phyloP scores from a whole-genome alignment of 2,888 invertebrate genomes.

The Griposia aprilina region DNA sequence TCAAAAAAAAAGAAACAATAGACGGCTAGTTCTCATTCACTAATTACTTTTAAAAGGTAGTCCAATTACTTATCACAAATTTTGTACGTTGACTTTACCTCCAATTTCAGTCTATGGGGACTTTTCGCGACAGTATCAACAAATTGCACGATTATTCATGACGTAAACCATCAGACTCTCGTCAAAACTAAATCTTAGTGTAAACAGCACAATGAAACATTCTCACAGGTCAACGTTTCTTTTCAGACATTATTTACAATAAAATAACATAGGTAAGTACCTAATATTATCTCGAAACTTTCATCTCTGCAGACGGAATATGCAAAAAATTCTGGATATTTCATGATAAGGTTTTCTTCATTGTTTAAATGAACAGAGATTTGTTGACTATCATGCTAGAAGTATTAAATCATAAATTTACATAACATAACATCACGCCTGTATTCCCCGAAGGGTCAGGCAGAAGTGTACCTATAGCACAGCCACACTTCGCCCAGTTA shows the following conservation, averaged over 20 bases:
- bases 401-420: neutral
- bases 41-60: too few relatives aligned
- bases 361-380: neutral
- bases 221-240: conserved; percentile 24
- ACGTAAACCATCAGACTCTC: neutral
- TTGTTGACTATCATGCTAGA: conserved; percentile 7
- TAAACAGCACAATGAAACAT: conserved; percentile 21
- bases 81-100: neutral
- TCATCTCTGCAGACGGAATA: conserved; percentile 19
- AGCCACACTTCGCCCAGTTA: too few relatives aligned
- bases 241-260: conserved; percentile 40
- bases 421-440: too few relatives aligned
- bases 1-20: too few relatives aligned
- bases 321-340: conserved; percentile 22
- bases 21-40: too few relatives aligned
- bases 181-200: conserved; percentile 12
- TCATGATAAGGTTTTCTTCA: conserved; percentile 1
- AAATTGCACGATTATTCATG: neutral
- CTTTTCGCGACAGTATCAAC: neutral
- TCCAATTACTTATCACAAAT: neutral
- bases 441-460: too few relatives aligned
- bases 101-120: neutral
- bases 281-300: conserved; percentile 21
- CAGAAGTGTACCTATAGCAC: too few relatives aligned
- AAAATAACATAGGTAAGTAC: conserved; percentile 2